Percentiles rank a stretch among this genome's conserved stretches.
Evolutionary conservation across 1,140 invertebrate species (phyloP).

Genomic region (Diorhabda elongata): DNA sequence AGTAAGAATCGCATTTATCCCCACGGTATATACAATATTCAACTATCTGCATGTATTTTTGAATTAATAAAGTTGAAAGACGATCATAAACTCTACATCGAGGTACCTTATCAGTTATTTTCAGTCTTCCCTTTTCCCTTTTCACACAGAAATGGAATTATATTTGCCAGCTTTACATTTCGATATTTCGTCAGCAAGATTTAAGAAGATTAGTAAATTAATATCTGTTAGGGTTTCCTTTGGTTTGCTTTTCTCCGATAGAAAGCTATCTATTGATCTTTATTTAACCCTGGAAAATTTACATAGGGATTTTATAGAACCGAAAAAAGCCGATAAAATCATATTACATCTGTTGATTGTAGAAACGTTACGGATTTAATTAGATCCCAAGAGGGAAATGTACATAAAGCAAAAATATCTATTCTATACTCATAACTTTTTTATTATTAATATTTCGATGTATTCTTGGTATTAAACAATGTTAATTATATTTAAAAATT

Average conservation of each 20-base stretch:
- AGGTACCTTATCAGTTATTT: conserved; percentile 11
- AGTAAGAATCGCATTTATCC: no score
- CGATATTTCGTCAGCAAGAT: conserved; percentile 23
- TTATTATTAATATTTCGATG: no score
- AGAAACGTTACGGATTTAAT: no score
- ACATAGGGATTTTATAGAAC: neutral
- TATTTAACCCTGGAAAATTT: neutral
- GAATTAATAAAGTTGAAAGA: neutral
- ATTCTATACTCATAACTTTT: no score
- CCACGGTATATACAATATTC: no score
- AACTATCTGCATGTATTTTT: neutral
- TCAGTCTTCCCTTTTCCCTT: conserved; percentile 6
- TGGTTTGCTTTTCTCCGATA: neutral
- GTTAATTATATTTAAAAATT: no score
- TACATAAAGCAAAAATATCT: no score
- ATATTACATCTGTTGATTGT: no score
- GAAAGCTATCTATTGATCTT: neutral
- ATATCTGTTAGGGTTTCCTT: conserved; percentile 11
- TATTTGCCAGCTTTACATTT: conserved; percentile 12
- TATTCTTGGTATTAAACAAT: no score
- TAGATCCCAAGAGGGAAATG: no score
- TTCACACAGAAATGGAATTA: neutral
- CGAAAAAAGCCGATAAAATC: neutral
- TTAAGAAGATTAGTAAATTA: conserved; percentile 23
- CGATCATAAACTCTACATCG: neutral